Evolutionary conservation across 2,113 vertebrate species (phyloP).

Genomic region (Mesembrinibis cayennensis): DNA sequence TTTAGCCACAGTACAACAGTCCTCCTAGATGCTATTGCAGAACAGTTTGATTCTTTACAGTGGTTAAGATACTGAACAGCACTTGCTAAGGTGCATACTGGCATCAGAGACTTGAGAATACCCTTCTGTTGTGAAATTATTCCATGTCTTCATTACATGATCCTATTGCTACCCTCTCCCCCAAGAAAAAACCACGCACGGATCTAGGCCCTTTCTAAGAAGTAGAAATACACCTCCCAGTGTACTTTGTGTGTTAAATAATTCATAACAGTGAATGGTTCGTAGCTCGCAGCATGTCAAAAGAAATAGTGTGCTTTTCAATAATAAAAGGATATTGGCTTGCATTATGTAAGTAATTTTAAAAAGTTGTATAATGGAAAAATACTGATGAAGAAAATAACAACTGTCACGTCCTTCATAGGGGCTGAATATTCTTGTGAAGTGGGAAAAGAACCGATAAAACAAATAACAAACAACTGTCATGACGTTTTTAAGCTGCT

Average conservation of each 20-base stretch:
- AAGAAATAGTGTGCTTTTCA: not conserved
- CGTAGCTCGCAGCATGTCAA: not conserved
- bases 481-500: not conserved
- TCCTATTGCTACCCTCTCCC: too few species aligned
- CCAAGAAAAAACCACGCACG: not conserved
- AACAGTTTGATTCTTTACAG: not conserved
- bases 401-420: accelerated
- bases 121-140: not conserved
- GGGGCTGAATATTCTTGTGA: not conserved
- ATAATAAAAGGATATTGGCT: not conserved
- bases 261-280: accelerated
- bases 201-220: not conserved
- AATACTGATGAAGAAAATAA: not conserved
- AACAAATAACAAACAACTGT: not conserved
- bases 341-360: not conserved
- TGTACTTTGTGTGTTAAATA: not conserved
- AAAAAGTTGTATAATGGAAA: not conserved
- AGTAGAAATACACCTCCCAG: not conserved
- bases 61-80: not conserved
- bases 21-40: not conserved
- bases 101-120: not conserved
- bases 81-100: not conserved
- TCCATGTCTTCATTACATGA: not conserved
- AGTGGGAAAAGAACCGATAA: not conserved
- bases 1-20: not conserved